Evolutionary conservation across 1,140 invertebrate species (phyloP), one percentile per base, ranked within the genome.

Genomic region (Epicauta chinensis): DNA sequence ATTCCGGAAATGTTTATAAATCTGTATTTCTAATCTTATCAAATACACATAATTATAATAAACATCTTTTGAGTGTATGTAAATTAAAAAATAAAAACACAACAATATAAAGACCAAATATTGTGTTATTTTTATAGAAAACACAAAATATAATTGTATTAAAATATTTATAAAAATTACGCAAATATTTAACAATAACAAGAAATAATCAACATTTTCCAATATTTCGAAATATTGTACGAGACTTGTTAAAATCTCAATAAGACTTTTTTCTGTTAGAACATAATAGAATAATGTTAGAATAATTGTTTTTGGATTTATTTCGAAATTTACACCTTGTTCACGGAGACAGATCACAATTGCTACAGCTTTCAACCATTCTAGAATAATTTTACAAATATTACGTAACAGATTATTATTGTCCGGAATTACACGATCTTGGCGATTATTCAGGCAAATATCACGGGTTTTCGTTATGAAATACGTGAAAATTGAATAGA

Each of bases 351-450:
- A 84, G 29, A 88, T 75, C 0, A 86, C 81, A 0, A 87, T 71
- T 1, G 87, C 74, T 62, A 87, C 79, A 1, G 83, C 84, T 71
- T 88, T 89, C 3, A 83, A 84, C 80, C 85, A 87, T 69, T 89
- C 86, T 10, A 89, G 73, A 1, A 86, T 80, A 43, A 89, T 81
- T 70, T 86, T 87, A 2, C 83, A 85, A 0, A 83, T 77, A 86
- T 82, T 10, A 82, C 80, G 16, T 84, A 75, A 59, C 84, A 83
- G 56, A 78, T 79, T 14, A 84, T 55, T 11, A 48, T 40, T 1
- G 83, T 85, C 1, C 23, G 23, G 82, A 77, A 1, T 81, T 81
- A 76, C 83, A 80, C n/a, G 82, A 81, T 12, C 84, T 42, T 39
- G 49, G 40, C 10, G 44, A 3, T 35, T 61, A 81, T 77, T 60